Evolutionary conservation across 2,797 vertebrate species (phyloP).

Genomic region (Malurus splendens): DNA sequence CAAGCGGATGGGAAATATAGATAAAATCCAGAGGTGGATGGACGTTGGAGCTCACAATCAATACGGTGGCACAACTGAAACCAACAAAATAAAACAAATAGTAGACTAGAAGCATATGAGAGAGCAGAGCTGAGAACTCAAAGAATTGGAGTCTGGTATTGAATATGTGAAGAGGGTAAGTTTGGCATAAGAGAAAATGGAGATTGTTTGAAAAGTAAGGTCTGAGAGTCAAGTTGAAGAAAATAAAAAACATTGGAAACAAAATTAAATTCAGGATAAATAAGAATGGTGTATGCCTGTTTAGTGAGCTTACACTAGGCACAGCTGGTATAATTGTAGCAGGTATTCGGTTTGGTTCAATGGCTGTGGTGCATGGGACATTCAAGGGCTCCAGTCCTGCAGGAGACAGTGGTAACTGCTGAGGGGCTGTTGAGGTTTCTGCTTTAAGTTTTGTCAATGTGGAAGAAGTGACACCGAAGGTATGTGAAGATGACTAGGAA

Average conservation of each 20-base stretch:
- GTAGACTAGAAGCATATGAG: accelerated
- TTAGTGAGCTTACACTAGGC: neutral
- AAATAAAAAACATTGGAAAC: neutral
- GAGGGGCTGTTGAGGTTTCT: neutral
- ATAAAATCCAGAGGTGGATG: neutral
- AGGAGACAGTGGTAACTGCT: neutral
- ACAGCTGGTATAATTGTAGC: accelerated
- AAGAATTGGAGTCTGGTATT: neutral
- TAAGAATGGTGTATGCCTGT: neutral
- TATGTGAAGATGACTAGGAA: neutral
- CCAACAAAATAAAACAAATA: neutral
- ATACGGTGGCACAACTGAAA: neutral
- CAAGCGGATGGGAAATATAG: neutral
- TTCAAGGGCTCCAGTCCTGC: neutral
- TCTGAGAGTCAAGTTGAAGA: neutral
- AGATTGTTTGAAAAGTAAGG: neutral
- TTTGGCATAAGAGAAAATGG: neutral
- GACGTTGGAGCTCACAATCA: neutral
- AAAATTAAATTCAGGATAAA: neutral
- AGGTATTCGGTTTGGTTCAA: neutral
- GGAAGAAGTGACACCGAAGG: neutral
- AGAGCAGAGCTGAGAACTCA: neutral
- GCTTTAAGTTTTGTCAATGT: neutral
- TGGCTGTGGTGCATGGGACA: accelerated
- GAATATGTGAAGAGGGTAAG: neutral